Conservation (phyloP, 2,113 vertebrate genomes). For the Aramus guarauna region DNA sequence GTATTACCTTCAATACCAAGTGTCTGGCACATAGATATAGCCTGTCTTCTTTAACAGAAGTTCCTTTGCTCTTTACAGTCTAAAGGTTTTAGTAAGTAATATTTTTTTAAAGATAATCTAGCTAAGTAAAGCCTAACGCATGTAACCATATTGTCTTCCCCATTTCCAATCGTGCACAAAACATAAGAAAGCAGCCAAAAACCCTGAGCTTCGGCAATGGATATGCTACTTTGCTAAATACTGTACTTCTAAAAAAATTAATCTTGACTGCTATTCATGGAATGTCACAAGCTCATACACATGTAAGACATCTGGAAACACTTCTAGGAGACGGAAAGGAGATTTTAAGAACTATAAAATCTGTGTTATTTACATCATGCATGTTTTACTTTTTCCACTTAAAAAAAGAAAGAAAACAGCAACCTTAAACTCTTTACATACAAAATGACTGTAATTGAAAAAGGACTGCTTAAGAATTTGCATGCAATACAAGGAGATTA, state of each 20-base stretch:
- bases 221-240: not conserved
- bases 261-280: not conserved
- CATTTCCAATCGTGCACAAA: not conserved
- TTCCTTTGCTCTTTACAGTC: not conserved
- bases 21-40: not conserved
- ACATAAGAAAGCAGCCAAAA: not conserved
- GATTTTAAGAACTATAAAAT: constrained; percentile 5
- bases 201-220: not conserved
- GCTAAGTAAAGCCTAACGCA: not conserved
- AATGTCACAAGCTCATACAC: not conserved
- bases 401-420: not conserved
- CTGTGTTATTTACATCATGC: not conserved
- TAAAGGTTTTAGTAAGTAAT: not conserved
- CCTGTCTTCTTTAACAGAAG: not conserved
- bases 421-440: not conserved
- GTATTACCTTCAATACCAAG: not conserved
- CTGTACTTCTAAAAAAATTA: not conserved
- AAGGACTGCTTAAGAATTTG: not conserved
- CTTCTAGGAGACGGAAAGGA: not conserved
- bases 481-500: not conserved
- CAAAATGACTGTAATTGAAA: not conserved
- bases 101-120: not conserved
- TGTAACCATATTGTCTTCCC: not conserved
- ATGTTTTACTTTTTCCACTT: not conserved
- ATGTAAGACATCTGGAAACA: constrained; percentile 27